Conservation (phyloP, 2,888 invertebrate species). For the Nomada ruficornis region DNA sequence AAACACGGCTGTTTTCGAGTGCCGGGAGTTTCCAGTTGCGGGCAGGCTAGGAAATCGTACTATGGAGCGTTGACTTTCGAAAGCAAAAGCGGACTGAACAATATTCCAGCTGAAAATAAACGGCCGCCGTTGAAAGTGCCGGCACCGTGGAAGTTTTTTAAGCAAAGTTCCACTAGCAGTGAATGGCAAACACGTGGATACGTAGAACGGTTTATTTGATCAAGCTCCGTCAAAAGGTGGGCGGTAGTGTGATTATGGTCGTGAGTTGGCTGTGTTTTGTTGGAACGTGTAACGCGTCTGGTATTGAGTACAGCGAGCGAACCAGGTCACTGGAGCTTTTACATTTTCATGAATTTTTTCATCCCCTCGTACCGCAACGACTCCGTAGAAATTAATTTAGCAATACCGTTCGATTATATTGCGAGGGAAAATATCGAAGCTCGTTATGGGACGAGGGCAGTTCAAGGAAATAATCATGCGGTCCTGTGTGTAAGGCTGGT, state of each 20-base stretch:
- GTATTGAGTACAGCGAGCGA: too few relatives aligned
- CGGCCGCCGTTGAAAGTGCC: slow-evolving; percentile 17
- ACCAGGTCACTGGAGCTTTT: too few relatives aligned
- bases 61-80: slow-evolving; percentile 19
- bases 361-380: too few relatives aligned
- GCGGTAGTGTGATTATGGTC: slow-evolving; percentile 36
- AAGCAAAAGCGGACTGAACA: slow-evolving; percentile 25
- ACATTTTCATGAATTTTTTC: too few relatives aligned
- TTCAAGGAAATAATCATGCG: slow-evolving; percentile 54
- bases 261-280: slow-evolving; percentile 29
- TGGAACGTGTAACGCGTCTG: background rate
- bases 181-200: background rate
- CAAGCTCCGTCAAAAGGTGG: slow-evolving; percentile 14
- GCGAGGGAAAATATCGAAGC: slow-evolving; percentile 31
- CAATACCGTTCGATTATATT: too few relatives aligned
- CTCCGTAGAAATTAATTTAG: too few relatives aligned
- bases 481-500: slow-evolving; percentile 49
- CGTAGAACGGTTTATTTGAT: slow-evolving; percentile 45
- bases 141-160: slow-evolving; percentile 24
- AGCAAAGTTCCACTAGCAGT: slow-evolving; percentile 16
- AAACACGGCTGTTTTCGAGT: slow-evolving; percentile 6
- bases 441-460: slow-evolving; percentile 31
- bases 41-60: background rate
- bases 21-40: background rate
- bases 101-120: slow-evolving; percentile 18